These are phyloP conservation scores for Drosophila meridionalis DNA, from an alignment of 2,888 invertebrate species.

Conservation along the genomic window DNA sequence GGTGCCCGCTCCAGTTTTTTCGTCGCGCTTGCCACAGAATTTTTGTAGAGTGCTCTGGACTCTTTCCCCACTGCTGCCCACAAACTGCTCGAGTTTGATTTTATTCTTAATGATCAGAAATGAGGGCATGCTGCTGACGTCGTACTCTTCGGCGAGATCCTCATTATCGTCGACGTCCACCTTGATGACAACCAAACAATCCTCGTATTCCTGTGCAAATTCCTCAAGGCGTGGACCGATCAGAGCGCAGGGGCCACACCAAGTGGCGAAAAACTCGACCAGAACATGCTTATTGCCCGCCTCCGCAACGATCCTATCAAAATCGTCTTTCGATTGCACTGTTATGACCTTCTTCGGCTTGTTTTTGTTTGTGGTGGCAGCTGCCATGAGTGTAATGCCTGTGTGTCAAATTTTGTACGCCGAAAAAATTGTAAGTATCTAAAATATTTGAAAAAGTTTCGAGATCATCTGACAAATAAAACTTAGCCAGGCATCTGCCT, in stretches of 20 bases:
- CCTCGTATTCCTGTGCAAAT: constrained; percentile 87
- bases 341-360: constrained; percentile 57
- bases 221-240: constrained; percentile 93
- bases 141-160: constrained; percentile 91
- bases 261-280: constrained; percentile 94
- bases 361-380: constrained; percentile 20
- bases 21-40: constrained; percentile 58
- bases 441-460: constrained; percentile 8
- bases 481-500: neutral
- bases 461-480: constrained; percentile 7
- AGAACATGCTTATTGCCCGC: constrained; percentile 83
- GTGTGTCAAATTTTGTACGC: constrained; percentile 33
- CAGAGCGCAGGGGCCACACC: constrained; percentile 96
- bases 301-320: constrained; percentile 46
- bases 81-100: constrained; percentile 89
- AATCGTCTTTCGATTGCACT: constrained; percentile 55
- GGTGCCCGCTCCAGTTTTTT: constrained; percentile 11
- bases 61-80: constrained; percentile 91
- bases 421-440: constrained; percentile 16
- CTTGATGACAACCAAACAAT: constrained; percentile 86
- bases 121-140: constrained; percentile 94
- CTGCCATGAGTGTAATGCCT: constrained; percentile 46
- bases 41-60: constrained; percentile 84
- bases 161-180: constrained; percentile 93
- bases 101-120: constrained; percentile 92